Conservation (phyloP, 1,140 invertebrate species). For the Drosophila tristis region DNA sequence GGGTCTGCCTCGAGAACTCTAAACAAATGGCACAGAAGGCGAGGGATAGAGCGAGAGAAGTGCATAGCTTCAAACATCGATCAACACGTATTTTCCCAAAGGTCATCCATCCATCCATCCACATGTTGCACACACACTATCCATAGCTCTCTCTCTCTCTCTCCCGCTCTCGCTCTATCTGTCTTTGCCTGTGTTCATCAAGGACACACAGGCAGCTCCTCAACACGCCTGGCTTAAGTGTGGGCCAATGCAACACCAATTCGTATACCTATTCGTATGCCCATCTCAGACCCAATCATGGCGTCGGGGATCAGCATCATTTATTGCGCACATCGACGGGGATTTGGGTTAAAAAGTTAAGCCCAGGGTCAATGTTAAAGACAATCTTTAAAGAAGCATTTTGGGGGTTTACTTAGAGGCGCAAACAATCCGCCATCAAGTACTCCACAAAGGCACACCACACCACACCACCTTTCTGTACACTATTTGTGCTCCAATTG, state of each 20-base stretch:
- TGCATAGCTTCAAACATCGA: constrained; percentile 4
- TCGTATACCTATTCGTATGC: not conserved
- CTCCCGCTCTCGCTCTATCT: constrained; percentile 3
- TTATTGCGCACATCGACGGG: not conserved
- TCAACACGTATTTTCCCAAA: constrained; percentile 77
- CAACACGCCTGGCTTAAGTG: constrained; percentile 49
- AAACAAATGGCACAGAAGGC: constrained; percentile 30
- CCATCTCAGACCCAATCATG: not conserved
- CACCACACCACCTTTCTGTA: too few species aligned
- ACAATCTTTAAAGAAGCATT: too few species aligned
- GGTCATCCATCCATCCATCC: constrained; percentile 41
- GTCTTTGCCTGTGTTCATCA: constrained; percentile 46
- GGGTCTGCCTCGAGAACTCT: constrained; percentile 37
- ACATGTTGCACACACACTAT: too few species aligned
- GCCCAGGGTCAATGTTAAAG: not conserved
- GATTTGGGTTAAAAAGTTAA: constrained; percentile 2
- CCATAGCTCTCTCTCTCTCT: not conserved
- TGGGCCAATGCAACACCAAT: constrained; percentile 25
- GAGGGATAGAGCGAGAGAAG: constrained; percentile 9
- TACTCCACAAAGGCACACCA: too few species aligned
- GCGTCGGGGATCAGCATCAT: not conserved
- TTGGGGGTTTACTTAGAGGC: too few species aligned
- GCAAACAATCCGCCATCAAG: too few species aligned
- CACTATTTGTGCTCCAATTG: too few species aligned
- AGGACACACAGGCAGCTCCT: constrained; percentile 9